A percentile compares a stretch with the other conserved stretches of the same genome.
These are phyloP conservation scores for Elephas maximus DNA, from an alignment of 2,113 vertebrate species.

Conservation along the genomic window DNA sequence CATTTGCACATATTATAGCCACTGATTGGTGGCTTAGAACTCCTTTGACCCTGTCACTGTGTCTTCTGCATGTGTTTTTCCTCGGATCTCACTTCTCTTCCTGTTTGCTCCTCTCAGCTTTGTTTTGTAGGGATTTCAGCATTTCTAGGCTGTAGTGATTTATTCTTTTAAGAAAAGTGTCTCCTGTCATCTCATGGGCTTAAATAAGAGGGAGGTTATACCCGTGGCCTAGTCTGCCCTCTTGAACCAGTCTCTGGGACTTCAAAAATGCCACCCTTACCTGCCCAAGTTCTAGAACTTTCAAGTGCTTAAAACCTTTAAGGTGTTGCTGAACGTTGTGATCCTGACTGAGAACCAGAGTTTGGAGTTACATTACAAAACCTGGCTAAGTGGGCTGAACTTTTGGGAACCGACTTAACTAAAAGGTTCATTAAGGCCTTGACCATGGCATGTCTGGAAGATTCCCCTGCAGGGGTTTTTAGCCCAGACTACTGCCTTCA, in stretches of 20 bases:
- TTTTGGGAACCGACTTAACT: neutral
- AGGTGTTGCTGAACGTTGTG: neutral
- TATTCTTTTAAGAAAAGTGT: neutral
- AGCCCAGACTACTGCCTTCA: neutral
- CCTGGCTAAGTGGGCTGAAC: neutral
- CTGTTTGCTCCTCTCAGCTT: neutral
- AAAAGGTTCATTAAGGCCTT: neutral
- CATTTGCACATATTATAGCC: neutral
- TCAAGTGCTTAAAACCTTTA: neutral
- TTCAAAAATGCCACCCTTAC: neutral
- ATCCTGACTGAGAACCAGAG: neutral
- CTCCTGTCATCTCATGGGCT: neutral
- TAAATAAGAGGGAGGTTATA: neutral
- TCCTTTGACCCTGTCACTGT: neutral
- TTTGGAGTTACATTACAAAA: neutral
- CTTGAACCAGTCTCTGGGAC: neutral
- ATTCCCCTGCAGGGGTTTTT: neutral
- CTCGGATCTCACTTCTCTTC: neutral
- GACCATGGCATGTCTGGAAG: neutral
- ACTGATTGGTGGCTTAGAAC: neutral
- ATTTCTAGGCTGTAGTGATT: conserved; percentile 13
- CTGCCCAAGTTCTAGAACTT: neutral
- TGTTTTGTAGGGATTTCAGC: neutral
- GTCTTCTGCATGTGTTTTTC: neutral
- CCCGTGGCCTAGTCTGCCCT: neutral